These are phyloP conservation scores for Sprattus sprattus DNA, from an alignment of 2,113 vertebrate genomes.

Conservation along the genomic window DNA sequence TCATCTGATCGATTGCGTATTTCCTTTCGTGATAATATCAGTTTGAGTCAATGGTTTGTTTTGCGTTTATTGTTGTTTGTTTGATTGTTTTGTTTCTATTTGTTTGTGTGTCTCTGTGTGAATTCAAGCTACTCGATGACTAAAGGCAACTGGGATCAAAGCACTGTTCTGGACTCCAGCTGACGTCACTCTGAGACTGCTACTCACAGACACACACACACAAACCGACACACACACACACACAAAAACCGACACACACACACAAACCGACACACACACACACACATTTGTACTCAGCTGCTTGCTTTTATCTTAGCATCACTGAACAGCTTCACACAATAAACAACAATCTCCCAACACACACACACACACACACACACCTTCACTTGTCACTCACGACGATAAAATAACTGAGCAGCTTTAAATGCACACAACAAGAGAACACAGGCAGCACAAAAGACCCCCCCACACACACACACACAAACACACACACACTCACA, in stretches of 20 bases:
- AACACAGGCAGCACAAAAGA: not conserved
- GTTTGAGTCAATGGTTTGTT: not conserved
- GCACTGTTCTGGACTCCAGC: not conserved
- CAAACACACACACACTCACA: not conserved
- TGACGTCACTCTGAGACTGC: not conserved
- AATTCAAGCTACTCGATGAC: not conserved
- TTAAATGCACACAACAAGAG: not conserved
- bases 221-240: not conserved
- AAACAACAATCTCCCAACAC: not conserved
- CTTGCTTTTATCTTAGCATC: not conserved
- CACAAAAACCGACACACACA: not conserved
- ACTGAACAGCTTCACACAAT: constrained; percentile 6
- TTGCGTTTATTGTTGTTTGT: not conserved
- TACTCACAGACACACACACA: not conserved
- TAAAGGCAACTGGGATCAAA: not conserved
- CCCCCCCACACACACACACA: not conserved
- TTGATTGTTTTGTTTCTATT: not conserved
- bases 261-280: not conserved
- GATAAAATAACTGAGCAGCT: not conserved
- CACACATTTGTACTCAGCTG: not conserved
- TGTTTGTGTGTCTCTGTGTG: not conserved
- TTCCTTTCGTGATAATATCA: not conserved
- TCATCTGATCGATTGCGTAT: not conserved
- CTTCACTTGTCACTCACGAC: not conserved
- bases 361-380: not conserved